Conservation (phyloP, 1,140 invertebrate genomes). For the Drosophila prosaltans region DNA sequence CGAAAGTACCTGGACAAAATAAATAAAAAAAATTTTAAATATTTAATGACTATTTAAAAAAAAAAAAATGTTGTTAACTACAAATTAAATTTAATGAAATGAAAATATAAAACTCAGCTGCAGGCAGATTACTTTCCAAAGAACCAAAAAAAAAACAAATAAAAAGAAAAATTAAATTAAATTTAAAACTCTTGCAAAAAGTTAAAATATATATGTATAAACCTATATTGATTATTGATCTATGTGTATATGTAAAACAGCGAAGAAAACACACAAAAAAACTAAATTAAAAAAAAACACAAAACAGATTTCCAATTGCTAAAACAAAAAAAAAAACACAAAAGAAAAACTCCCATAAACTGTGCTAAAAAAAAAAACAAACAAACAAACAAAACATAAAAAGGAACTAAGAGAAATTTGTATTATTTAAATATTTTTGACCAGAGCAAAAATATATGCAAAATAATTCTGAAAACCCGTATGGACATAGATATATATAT, state of each 20-base stretch:
- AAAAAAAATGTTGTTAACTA: slow-evolving; percentile 11
- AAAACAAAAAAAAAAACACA: slow-evolving; percentile 30
- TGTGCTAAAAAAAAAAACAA: slow-evolving; percentile 64
- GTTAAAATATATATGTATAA: slow-evolving; percentile 23
- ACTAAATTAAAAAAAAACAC: slow-evolving; percentile 26
- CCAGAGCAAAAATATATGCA: slow-evolving; percentile 72
- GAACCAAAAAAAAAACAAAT: slow-evolving; percentile 6
- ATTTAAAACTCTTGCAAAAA: neutral
- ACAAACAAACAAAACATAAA: slow-evolving; percentile 31
- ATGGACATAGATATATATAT: slow-evolving; percentile 23
- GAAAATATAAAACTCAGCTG: neutral
- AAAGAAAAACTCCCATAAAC: slow-evolving; percentile 74
- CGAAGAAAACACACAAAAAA: slow-evolving; percentile 24
- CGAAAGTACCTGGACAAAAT: slow-evolving; percentile 56
- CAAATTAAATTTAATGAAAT: neutral
- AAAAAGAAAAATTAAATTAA: neutral
- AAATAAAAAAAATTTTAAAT: slow-evolving; percentile 32
- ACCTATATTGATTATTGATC: slow-evolving; percentile 49
- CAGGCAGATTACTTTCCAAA: slow-evolving; percentile 13
- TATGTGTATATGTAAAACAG: slow-evolving; percentile 31
- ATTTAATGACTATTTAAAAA: neutral
- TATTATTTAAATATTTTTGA: slow-evolving; percentile 79
- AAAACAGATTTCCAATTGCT: slow-evolving; percentile 19
- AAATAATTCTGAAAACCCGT: slow-evolving; percentile 57
- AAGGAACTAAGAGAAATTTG: slow-evolving; percentile 31